These are phyloP conservation scores for Cottoperca gobio DNA, from an alignment of 2,797 vertebrate species.

Conservation along the genomic window DNA sequence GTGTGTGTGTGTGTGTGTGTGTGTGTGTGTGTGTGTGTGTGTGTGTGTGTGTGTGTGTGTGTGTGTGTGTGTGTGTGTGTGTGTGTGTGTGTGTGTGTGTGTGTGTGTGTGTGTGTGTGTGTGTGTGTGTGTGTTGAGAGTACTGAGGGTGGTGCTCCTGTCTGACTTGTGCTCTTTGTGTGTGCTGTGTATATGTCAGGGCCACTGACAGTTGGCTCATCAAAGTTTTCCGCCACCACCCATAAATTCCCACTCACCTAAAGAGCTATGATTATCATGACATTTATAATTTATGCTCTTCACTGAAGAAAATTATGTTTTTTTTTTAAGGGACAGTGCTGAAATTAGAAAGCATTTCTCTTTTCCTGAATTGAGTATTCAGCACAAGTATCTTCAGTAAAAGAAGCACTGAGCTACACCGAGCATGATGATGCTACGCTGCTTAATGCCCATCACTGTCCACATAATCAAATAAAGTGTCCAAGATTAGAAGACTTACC, in stretches of 20 bases:
- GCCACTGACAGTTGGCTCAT: conserved; percentile 26
- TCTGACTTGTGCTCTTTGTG: conserved; percentile 32
- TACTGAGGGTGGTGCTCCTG: conserved; percentile 11
- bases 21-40: conserved; percentile 8
- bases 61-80: conserved; percentile 3
- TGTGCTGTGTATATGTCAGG: conserved; percentile 6
- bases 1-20: conserved; percentile 16
- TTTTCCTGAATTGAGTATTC: conserved; percentile 12
- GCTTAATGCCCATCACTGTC: conserved; percentile 36
- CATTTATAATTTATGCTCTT: conserved; percentile 34
- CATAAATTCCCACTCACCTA: background rate
- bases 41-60: conserved; percentile 22
- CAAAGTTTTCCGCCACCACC: conserved; percentile 4
- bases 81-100: background rate
- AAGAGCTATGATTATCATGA: conserved; percentile 50
- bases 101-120: background rate
- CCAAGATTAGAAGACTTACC: conserved; percentile 44
- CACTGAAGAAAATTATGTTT: background rate
- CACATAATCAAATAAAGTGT: conserved; percentile 35
- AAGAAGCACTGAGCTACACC: conserved; percentile 14
- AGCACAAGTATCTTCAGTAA: conserved; percentile 11
- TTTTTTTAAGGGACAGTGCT: background rate
- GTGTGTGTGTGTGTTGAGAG: no score
- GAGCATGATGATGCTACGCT: conserved; percentile 19
- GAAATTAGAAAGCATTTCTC: conserved; percentile 3